Conservation (phyloP, 1,140 invertebrate genomes). For the Drosophila biarmipes region DNA sequence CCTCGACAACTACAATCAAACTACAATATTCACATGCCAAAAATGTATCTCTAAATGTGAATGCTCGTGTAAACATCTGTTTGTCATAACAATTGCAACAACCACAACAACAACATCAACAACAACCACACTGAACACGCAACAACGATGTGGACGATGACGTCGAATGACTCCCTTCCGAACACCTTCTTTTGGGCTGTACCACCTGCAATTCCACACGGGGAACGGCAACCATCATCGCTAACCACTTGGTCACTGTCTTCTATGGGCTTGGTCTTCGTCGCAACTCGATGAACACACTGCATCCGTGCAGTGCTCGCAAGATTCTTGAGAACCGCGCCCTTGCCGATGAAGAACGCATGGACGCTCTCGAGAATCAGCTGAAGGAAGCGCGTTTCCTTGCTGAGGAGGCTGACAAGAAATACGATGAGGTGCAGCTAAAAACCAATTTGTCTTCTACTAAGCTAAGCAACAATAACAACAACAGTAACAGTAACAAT, state of each 20-base stretch:
- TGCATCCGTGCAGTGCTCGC: conserved; percentile 91
- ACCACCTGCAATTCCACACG: conserved; percentile 52
- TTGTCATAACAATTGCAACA: conserved; percentile 66
- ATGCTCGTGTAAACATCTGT: conserved; percentile 62
- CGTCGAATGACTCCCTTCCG: conserved; percentile 76
- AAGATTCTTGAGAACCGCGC: conserved; percentile 99
- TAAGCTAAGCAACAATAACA: conserved; percentile 70
- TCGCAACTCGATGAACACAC: conserved; percentile 49
- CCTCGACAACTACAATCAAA: conserved; percentile 28
- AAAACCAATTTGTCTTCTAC: conserved; percentile 73
- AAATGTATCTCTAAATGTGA: conserved; percentile 42
- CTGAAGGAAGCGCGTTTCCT: conserved; percentile 99
- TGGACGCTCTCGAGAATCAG: conserved; percentile 99
- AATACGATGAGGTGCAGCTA: conserved; percentile 99
- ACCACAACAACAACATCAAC: conserved; percentile 26
- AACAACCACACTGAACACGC: conserved; percentile 49
- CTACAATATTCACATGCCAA: conserved; percentile 26
- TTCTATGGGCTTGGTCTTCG: conserved; percentile 80
- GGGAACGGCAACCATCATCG: conserved; percentile 70
- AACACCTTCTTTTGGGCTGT: conserved; percentile 61
- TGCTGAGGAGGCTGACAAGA: conserved; percentile 99
- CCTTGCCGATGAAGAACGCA: conserved; percentile 99
- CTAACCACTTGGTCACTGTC: conserved; percentile 83
- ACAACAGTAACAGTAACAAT: conserved; percentile 58
- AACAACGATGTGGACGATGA: conserved; percentile 74